phyloP scores from a whole-genome alignment of 2,113 vertebrate genomes.

The Gopherus flavomarginatus region DNA sequence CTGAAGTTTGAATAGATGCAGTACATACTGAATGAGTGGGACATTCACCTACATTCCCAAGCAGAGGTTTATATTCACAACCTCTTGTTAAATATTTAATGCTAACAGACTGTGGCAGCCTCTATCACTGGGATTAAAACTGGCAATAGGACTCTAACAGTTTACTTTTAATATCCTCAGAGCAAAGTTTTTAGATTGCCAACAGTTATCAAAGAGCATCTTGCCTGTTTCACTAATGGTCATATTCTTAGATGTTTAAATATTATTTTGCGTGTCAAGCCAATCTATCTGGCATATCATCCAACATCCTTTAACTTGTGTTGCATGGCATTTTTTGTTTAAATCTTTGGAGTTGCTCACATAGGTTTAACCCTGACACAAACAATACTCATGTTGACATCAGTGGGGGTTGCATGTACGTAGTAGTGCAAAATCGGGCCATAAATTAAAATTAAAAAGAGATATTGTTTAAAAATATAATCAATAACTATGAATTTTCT shows the following conservation, averaged over 20 bases:
- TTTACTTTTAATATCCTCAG: slow-evolving; percentile 72
- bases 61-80: slow-evolving; percentile 32
- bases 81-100: slow-evolving; percentile 41
- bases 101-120: slow-evolving; percentile 64
- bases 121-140: slow-evolving; percentile 60
- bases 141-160: slow-evolving; percentile 46
- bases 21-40: slow-evolving; percentile 44
- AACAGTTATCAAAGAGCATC: slow-evolving; percentile 63
- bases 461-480: slow-evolving; percentile 19
- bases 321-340: slow-evolving; percentile 65
- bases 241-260: slow-evolving; percentile 57
- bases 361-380: slow-evolving; percentile 47
- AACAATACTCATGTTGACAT: slow-evolving; percentile 54
- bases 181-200: slow-evolving; percentile 71
- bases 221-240: slow-evolving; percentile 61
- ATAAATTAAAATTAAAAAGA: background rate
- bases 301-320: slow-evolving; percentile 65
- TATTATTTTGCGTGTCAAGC: slow-evolving; percentile 64
- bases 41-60: slow-evolving; percentile 51
- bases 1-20: slow-evolving; percentile 61
- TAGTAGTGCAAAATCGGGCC: background rate
- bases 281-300: slow-evolving; percentile 33
- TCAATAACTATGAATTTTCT: slow-evolving; percentile 35
- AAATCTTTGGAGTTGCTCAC: slow-evolving; percentile 48
- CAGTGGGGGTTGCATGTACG: background rate